phyloP scores from a whole-genome alignment of 2,113 vertebrate genomes.

The Apteryx owenii region DNA sequence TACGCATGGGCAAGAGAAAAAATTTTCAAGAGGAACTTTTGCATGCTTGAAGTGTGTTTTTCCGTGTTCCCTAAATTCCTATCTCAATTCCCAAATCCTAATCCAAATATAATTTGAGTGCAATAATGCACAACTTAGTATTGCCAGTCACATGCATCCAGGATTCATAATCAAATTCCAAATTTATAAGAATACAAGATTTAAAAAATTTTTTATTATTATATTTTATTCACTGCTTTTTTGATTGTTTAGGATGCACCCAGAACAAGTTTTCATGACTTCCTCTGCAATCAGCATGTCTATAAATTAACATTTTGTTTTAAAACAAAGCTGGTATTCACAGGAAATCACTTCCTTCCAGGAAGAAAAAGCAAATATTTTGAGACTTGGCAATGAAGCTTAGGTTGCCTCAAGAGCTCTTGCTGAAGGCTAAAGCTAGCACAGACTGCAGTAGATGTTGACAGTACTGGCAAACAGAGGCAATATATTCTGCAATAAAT shows the following conservation, averaged over 20 bases:
- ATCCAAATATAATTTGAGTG: neutral
- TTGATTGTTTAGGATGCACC: neutral
- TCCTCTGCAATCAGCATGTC: neutral
- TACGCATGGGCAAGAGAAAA: neutral
- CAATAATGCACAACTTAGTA: neutral
- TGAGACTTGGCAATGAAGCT: neutral
- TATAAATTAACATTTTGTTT: neutral
- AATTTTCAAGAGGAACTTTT: neutral
- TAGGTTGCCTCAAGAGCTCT: neutral
- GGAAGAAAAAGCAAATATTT: neutral
- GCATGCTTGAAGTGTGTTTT: neutral
- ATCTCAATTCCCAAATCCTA: neutral
- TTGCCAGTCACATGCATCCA: neutral
- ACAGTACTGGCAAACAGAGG: neutral
- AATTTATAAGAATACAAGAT: neutral
- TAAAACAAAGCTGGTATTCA: neutral
- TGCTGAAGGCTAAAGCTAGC: neutral
- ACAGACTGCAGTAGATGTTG: neutral
- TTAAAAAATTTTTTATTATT: accelerated
- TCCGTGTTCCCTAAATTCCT: neutral
- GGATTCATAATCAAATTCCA: neutral
- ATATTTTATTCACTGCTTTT: neutral
- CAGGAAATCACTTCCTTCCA: neutral
- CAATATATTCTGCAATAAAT: neutral
- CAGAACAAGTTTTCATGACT: neutral